Evolutionary conservation across 2,113 vertebrate species (phyloP), one percentile per base, ranked within the genome.

Genomic region (Podocnemis expansa): DNA sequence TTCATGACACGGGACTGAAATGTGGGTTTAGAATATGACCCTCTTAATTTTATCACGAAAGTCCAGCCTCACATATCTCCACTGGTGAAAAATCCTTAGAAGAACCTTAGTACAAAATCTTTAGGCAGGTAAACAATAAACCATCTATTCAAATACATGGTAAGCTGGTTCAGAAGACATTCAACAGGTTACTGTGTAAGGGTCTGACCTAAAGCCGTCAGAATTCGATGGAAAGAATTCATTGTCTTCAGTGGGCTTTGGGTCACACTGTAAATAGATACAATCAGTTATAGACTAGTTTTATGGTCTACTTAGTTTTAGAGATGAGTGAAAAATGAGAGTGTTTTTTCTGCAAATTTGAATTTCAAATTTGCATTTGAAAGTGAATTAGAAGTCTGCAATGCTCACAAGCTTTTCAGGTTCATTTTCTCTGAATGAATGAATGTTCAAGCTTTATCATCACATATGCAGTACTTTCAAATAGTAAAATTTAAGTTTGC

Each of bases 161-260:
- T 3, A 86, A 92, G 55, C 52, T 93, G 49, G 70, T 82, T 87
- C 38, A 90, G 80, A 95, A 85, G 79, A 29, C 78, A 70, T 0
- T 0, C 79, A 55, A 49, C 16, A 24, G 56, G 47, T 0, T 0
- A 12, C 0, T 82, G 70, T 21, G 11, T 54, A 31, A 43, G 38
- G 52, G 34, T 81, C 81, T 43, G 27, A 94, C 92, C 52, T 60
- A 43, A 82, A 88, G 17, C 19, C 81, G 86, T 49, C 67, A 89
- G 52, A 87, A 87, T 67, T 78, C 93, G 88, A n/a, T 4, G 27
- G 21, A 54, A 93, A 95, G 27, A 91, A 75, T 60, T 41, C 43
- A 49, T 45, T 82, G 84, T 19, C 70, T 95, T 89, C 3, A 6
- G 0, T 0, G n/a, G 55, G 43, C 38, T 97, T 82, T 90, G 82